These are phyloP conservation scores for Pocillopora verrucosa DNA, from an alignment of 64 coral and sea anemone genomes.

Conservation along the genomic window DNA sequence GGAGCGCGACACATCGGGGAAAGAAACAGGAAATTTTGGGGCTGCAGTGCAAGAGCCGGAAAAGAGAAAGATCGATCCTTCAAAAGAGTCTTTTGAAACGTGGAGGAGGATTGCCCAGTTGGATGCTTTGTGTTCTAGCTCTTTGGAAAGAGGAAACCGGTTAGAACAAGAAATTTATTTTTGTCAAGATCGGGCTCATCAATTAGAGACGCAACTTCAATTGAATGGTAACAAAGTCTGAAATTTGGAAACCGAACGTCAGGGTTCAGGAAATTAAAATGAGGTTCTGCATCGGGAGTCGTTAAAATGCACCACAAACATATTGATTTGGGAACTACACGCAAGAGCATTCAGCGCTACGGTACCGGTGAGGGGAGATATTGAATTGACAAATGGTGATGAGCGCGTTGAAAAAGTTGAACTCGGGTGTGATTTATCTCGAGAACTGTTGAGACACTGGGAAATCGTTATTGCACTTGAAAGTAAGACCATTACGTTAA, in stretches of 20 bases:
- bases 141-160: background rate
- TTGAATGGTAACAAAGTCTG: background rate
- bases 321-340: slow-evolving; percentile 19
- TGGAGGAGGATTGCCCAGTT: background rate
- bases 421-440: slow-evolving; percentile 3
- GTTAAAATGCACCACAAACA: slow-evolving; percentile 30
- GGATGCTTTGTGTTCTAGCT: slow-evolving; percentile 8
- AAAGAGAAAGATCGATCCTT: background rate
- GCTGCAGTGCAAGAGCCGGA: background rate
- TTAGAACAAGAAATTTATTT: background rate
- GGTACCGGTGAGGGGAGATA: background rate
- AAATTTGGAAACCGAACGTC: background rate
- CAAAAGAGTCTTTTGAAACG: background rate
- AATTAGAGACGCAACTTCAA: background rate
- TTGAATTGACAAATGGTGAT: background rate
- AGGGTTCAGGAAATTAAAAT: background rate
- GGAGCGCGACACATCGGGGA: background rate
- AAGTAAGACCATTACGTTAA: slow-evolving; percentile 26
- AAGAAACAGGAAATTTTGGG: slow-evolving; percentile 25
- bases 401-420: slow-evolving; percentile 9
- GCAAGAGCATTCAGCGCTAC: background rate
- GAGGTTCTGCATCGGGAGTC: background rate
- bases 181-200: background rate
- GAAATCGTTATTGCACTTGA: background rate
- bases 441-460: slow-evolving; percentile 18